Conservation (phyloP, 2,888 invertebrate species). For the Drosophila meridiana region DNA sequence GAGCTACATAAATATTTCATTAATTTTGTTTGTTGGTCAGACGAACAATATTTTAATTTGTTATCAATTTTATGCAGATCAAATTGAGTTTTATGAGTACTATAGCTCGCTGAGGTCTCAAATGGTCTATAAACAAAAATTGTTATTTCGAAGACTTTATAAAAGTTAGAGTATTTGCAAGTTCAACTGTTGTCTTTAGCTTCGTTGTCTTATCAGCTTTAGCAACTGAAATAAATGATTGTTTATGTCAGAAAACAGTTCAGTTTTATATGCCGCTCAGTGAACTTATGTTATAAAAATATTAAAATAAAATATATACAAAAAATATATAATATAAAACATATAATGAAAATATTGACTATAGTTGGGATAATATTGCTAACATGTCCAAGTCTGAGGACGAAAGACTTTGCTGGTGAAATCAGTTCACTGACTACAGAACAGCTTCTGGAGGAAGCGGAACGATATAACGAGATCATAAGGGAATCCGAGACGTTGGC, state of each 20-base stretch:
- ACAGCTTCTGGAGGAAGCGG: not conserved
- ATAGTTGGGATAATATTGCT: slow-evolving; percentile 2
- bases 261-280: not conserved
- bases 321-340: too few species aligned
- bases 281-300: not conserved
- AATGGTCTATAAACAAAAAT: too few species aligned
- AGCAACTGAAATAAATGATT: not conserved
- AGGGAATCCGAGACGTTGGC: not conserved
- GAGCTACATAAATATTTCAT: not conserved
- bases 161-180: not conserved
- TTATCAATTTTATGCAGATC: not conserved
- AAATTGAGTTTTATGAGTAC: not conserved
- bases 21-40: too few species aligned
- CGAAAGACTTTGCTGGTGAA: not conserved
- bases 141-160: not conserved
- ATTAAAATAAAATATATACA: not conserved
- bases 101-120: not conserved
- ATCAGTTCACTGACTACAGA: not conserved
- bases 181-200: too few species aligned
- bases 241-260: slow-evolving; percentile 8
- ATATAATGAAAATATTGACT: not conserved
- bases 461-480: not conserved
- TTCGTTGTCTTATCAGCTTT: not conserved
- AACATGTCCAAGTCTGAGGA: not conserved
- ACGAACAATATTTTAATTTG: not conserved